Conservation (phyloP, 2,113 vertebrate species). For the Delphinapterus leucas region DNA sequence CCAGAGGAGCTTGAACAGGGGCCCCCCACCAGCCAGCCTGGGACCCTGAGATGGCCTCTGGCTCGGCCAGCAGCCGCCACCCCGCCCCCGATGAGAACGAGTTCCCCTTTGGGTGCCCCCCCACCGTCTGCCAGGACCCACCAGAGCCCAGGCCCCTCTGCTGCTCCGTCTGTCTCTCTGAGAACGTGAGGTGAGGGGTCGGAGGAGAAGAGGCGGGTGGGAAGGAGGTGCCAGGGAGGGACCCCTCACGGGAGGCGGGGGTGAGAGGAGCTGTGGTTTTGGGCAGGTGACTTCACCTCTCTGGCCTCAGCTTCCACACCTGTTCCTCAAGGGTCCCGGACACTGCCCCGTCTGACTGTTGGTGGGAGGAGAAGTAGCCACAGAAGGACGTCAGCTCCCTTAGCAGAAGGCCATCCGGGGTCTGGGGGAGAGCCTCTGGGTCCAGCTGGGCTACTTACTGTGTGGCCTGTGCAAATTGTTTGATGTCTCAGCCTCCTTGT, state of each 20-base stretch:
- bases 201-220: background rate
- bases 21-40: background rate
- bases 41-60: conserved; percentile 78
- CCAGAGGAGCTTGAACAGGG: background rate
- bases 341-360: background rate
- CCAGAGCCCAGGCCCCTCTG: conserved; percentile 81
- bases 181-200: conserved; percentile 83
- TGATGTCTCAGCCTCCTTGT: background rate
- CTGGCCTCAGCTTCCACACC: background rate
- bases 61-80: conserved; percentile 21
- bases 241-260: background rate
- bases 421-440: background rate
- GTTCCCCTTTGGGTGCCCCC: conserved; percentile 85
- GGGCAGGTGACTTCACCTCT: background rate
- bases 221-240: background rate
- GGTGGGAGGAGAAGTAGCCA: background rate
- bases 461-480: background rate
- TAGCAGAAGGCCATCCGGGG: background rate
- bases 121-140: conserved; percentile 78
- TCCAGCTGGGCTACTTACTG: background rate
- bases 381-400: background rate
- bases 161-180: conserved; percentile 83
- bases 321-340: background rate
- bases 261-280: background rate
- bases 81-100: conserved; percentile 85